Evolutionary conservation across 2,888 invertebrate genomes (phyloP), one percentile per base, ranked within the genome.

Genomic region (Synergus itoensis): DNA sequence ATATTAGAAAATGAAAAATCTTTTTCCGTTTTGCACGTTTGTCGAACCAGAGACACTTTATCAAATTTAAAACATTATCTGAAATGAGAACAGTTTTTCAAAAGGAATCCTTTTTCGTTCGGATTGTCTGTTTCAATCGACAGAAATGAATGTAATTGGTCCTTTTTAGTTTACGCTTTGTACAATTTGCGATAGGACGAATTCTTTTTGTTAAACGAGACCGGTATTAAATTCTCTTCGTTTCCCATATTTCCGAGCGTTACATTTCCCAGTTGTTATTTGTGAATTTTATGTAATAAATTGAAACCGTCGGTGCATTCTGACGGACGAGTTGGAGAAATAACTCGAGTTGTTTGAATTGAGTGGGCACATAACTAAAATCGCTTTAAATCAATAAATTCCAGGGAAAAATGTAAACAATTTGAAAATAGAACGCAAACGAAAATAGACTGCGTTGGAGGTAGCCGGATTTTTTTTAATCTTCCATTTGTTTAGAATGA

Each of bases 41-140:
- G 1, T 12, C 3, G 21, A 60, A 21, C 11, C 21, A 12, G 12
- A 12, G 21, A 8, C 12, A 60, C 18, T 60, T 60, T 60, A 21
- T 21, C 1, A 3, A 12, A 60, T 60, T 21, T 9, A 60, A 21
- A 12, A 4, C 60, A 60, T 60, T 60, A 4, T 12, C 12, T 12
- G 12, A 12, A 21, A 12, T 60, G 21, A 60, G 21, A n/a, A 60
- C 12, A 60, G 4, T 60, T 12, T 21, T 4, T 53, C 53, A 53
- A 53, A 67, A 28, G 9, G 69, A 69, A 45, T 4, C 67, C 48
- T 14, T 69, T 28, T 69, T 69, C 53, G 36, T 73, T 53, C n/a
- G n/a, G 28, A 48, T 73, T 73, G 28, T 73, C 48, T 28, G 53
- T 73, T 69, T 40, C 53, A 53, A 73, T 73, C 53, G 48, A n/a